Evolutionary conservation across 2,888 invertebrate genomes (phyloP).

Genomic region (Calephelis perditalis): DNA sequence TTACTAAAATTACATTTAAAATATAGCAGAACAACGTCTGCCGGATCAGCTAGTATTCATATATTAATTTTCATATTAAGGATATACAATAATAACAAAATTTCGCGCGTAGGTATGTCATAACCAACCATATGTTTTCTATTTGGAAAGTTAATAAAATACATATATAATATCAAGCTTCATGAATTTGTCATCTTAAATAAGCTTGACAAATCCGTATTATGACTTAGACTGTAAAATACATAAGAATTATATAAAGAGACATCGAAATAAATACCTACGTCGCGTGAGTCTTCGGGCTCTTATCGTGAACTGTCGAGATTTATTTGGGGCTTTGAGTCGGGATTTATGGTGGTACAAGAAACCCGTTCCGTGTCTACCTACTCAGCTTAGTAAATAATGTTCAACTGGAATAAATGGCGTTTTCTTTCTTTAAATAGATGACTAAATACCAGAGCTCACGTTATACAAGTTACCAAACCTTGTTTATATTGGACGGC

Average conservation of each 20-base stretch:
- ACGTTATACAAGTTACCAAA: conserved; percentile 62
- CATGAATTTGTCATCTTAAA: too few relatives aligned
- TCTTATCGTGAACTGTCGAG: conserved; percentile 71
- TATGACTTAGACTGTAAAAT: too few relatives aligned
- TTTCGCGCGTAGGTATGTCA: neutral
- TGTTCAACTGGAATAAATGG: conserved; percentile 68
- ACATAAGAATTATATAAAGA: conserved; percentile 12
- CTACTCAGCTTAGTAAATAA: conserved; percentile 74
- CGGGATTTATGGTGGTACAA: conserved; percentile 65
- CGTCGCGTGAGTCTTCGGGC: conserved; percentile 74
- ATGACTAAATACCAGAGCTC: conserved; percentile 70
- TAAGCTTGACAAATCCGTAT: too few relatives aligned
- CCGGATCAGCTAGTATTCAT: too few relatives aligned
- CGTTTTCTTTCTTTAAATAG: conserved; percentile 71
- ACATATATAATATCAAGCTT: too few relatives aligned
- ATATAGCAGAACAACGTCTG: too few relatives aligned
- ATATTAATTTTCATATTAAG: too few relatives aligned
- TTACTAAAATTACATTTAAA: too few relatives aligned
- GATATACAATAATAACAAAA: too few relatives aligned
- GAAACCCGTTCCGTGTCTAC: conserved; percentile 74
- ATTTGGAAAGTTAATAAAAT: neutral
- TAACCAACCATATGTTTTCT: too few relatives aligned
- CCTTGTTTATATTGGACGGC: conserved; percentile 57
- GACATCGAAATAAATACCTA: conserved; percentile 57
- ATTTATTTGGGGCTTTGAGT: conserved; percentile 68